These are phyloP conservation scores for Drosophila pegasa DNA, from an alignment of 2,888 invertebrate genomes.

Conservation along the genomic window DNA sequence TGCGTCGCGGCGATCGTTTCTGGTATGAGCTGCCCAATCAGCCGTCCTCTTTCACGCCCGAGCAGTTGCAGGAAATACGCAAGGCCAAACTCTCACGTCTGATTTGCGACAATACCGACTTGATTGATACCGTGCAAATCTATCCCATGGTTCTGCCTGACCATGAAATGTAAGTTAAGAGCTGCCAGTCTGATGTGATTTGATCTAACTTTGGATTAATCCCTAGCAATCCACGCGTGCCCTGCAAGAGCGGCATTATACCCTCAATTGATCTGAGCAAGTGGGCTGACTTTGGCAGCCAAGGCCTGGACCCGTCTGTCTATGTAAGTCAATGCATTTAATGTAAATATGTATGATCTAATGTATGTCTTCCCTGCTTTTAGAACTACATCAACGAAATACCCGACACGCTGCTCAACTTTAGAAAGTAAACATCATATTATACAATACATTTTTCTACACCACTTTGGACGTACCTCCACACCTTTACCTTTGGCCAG, in stretches of 20 bases:
- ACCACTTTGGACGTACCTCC: conserved; percentile 15
- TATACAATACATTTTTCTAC: conserved; percentile 12
- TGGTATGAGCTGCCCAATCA: conserved; percentile 97
- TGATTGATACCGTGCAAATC: conserved; percentile 95
- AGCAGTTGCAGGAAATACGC: conserved; percentile 93
- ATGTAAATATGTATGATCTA: background rate
- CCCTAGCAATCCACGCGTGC: conserved; percentile 95
- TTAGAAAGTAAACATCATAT: conserved; percentile 79
- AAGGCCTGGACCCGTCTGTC: conserved; percentile 86
- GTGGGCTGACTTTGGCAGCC: conserved; percentile 92
- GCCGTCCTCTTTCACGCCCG: conserved; percentile 95
- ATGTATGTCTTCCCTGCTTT: conserved; percentile 52
- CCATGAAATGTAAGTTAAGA: conserved; percentile 93
- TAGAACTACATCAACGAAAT: conserved; percentile 85
- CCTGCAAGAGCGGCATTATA: conserved; percentile 94
- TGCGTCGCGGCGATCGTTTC: conserved; percentile 95
- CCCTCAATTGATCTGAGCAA: conserved; percentile 95
- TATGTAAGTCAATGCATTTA: conserved; percentile 87
- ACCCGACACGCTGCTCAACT: conserved; percentile 84
- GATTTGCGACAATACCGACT: conserved; percentile 96
- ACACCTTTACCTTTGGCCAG: conserved; percentile 23
- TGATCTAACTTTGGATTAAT: background rate
- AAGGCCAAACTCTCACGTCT: conserved; percentile 92
- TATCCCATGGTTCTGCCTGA: conserved; percentile 97
- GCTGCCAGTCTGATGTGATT: background rate